Base-by-base conservation (phyloP, 2,113 vertebrate species). In the Thamnaconus septentrionalis region DNA sequence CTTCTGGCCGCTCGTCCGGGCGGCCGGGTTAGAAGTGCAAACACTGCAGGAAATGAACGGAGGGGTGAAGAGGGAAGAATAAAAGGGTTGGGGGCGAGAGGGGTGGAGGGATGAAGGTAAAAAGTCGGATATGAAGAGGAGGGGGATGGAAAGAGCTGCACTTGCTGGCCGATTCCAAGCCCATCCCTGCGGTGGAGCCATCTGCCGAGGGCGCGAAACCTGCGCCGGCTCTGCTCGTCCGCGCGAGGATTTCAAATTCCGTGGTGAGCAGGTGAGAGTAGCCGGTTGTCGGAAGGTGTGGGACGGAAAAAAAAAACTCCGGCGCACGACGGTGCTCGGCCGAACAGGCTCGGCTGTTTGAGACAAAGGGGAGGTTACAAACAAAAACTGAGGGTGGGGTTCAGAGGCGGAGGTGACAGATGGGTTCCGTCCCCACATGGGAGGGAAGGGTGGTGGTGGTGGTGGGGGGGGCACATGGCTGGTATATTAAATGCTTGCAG, bases 121-220 rank as follows among this genome's bases (percentile, higher is more conserved):
- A 31, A 31, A 31, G 18, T 31, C 18, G 18, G 18, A 31, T 2
- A 2, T 31, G 18, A 31, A 31, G 18, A 31, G 18, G 18, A 41
- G 68, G 80, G 42, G 64, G 69, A 59, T 68, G 44, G 75, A 71
- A 53, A 74, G 67, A 78, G 71, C 67, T 67, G 73, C 63, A 72
- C 71, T 64, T 70, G 69, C 68, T 76, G 10, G 46, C 69, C 64
- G 47, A 71, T 68, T 71, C n/a, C 6, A 73, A 78, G 82, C 83
- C 79, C 83, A 53, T 59, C 83, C 88, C 84, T 81, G 83, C 59
- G 75, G 87, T 77, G 81, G 75, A 79, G 73, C 89, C 84, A 88
- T 88, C 88, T 89, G 87, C 75, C 69, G 83, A 76, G 63, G 48
- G 64, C 18, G 18, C 18, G 18, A 31, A 31, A 31, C 18, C 18